Evolutionary conservation across 2,113 vertebrate genomes (phyloP).

Genomic region (Gavia stellata): DNA sequence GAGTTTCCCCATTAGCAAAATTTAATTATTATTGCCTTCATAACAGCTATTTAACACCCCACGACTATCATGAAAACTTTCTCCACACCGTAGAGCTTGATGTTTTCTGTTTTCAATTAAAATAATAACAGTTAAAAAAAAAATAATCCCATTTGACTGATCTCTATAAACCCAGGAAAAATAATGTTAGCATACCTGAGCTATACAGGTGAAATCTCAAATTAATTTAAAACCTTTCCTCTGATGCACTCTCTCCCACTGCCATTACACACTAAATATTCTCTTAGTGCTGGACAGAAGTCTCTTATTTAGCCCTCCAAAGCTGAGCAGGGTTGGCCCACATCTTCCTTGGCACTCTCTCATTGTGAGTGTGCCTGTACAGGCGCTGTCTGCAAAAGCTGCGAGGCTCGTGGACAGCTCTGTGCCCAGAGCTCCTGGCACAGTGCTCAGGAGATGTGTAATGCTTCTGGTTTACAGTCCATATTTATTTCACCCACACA

Average conservation of each 20-base stretch:
- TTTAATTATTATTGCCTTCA: not conserved
- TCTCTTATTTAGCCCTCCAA: not conserved
- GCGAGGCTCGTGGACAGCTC: not conserved
- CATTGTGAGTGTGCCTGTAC: accelerated
- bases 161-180: not conserved
- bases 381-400: not conserved
- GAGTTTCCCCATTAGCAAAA: not conserved
- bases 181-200: not conserved
- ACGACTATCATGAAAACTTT: not conserved
- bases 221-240: not conserved
- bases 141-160: not conserved
- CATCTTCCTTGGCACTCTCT: not conserved
- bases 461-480: not conserved
- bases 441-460: accelerated
- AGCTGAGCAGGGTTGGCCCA: not conserved
- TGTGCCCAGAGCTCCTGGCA: not conserved
- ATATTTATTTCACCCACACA: not conserved
- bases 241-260: not conserved
- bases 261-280: not conserved
- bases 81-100: not conserved
- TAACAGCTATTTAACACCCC: not conserved
- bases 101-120: not conserved
- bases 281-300: not conserved
- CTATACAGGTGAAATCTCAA: not conserved
- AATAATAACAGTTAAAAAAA: not conserved